These are phyloP conservation scores for Cataglyphis altisquamis DNA, from an alignment of 2,888 invertebrate species.

Conservation along the genomic window DNA sequence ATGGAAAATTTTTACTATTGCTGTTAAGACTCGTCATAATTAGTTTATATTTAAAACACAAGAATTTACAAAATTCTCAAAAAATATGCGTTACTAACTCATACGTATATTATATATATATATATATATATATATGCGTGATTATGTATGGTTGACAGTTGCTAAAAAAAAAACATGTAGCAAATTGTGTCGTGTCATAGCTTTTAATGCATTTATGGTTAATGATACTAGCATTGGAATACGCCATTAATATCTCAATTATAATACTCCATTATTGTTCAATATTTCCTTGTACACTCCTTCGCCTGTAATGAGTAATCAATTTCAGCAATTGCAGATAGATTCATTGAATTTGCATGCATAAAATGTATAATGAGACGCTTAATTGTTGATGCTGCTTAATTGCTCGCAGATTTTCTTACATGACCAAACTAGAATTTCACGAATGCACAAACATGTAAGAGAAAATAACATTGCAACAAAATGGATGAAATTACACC, in stretches of 20 bases:
- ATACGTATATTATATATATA: background rate
- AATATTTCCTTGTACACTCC: constrained; percentile 1
- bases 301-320: constrained; percentile 24
- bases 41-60: constrained; percentile 54
- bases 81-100: background rate
- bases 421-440: constrained; percentile 55
- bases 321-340: constrained; percentile 40
- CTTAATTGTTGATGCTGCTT: constrained; percentile 67
- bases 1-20: constrained; percentile 69
- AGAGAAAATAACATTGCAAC: constrained; percentile 48
- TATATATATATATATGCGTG: background rate
- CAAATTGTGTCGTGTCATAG: constrained; percentile 33
- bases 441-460: constrained; percentile 27
- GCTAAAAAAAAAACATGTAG: background rate
- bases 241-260: constrained; percentile 50
- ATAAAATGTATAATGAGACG: constrained; percentile 62
- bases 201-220: constrained; percentile 58
- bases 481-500: constrained; percentile 61
- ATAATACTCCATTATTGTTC: constrained; percentile 4
- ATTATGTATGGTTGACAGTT: background rate
- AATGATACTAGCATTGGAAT: constrained; percentile 51
- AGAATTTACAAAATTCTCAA: constrained; percentile 5
- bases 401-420: constrained; percentile 65
- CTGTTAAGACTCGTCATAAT: constrained; percentile 50
- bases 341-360: constrained; percentile 58